Evolutionary conservation across 2,113 vertebrate species (phyloP), one percentile per base, ranked within the genome.

Genomic region (Myotis davidii): DNA sequence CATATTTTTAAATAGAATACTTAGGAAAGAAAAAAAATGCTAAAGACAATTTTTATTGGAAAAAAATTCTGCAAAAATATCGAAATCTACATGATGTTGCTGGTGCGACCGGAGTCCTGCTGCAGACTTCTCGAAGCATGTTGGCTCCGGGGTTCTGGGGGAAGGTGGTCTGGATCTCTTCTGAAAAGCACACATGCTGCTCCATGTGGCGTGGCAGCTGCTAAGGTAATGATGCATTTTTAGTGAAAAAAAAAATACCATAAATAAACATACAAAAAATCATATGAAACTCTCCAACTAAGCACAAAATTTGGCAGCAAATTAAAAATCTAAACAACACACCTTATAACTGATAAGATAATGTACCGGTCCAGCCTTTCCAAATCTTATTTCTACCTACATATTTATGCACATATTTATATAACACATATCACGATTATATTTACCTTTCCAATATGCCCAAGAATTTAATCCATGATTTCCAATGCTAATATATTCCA

Each of bases 151-250:
- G 10, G 21, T 94, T 85, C 96, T 94, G 94, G 25, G 77, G 92
- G 84, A 90, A 97, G 93, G 86, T 81, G 95, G 11, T 27, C 94
- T 94, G 96, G n/a, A 88, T 81, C 72, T 18, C 96, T 94, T 84
- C 91, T 88, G 14, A 81, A 88, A 94, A 92, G 96, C 81, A 97
- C 90, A 82, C 97, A 97, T 95, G 98, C 97, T 94, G 72, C 96
- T 96, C 34, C 98, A 98, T 98, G 97, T 97, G 98, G 98, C 94
- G 90, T 25, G 92, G 97, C 97, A 98, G 95, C 98, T 98, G 97
- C 96, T 97, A 97, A 98, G 98, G 98, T 98, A 98, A 32, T 96
- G 98, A 96, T 98, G 97, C 97, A 98, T 98, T 94, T 98, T 96
- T 97, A 95, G 94, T 94, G 96, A 52, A 77, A 77, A 97, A 98